Evolutionary conservation across 2,113 vertebrate species (phyloP).

Genomic region (Pachypanchax playfairii): DNA sequence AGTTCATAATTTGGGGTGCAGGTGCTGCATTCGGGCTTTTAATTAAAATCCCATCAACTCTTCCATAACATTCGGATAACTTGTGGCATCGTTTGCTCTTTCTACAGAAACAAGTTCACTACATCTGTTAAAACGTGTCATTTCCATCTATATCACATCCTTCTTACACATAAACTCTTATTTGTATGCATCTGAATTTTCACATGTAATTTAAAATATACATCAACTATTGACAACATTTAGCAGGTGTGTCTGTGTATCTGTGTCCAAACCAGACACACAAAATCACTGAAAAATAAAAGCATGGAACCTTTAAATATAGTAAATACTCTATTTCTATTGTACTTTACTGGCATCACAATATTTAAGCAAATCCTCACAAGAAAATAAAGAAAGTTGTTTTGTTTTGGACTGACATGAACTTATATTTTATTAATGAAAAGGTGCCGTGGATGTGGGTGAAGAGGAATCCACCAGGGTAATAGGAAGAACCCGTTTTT

Average conservation of each 20-base stretch:
- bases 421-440: constrained; percentile 12
- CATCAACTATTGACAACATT: constrained; percentile 43
- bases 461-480: neutral
- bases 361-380: constrained; percentile 51
- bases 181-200: constrained; percentile 13
- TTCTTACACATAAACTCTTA: constrained; percentile 32
- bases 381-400: constrained; percentile 58
- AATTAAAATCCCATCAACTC: constrained; percentile 16
- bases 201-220: constrained; percentile 48
- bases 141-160: constrained; percentile 44
- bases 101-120: constrained; percentile 16
- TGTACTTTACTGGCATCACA: constrained; percentile 52
- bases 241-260: constrained; percentile 42
- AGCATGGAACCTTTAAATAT: constrained; percentile 64
- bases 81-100: neutral
- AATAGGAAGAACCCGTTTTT: constrained; percentile 10
- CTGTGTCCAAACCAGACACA: constrained; percentile 16
- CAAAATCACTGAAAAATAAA: constrained; percentile 65
- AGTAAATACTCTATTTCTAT: constrained; percentile 56
- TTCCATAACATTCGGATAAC: constrained; percentile 8
- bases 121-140: neutral
- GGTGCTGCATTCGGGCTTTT: neutral
- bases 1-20: constrained; percentile 1
- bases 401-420: constrained; percentile 29
- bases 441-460: constrained; percentile 37